A percentile compares a stretch with the other conserved stretches of the same genome.
Evolutionary conservation across 2,797 vertebrate species (phyloP).

Genomic region (Parauchenoglanis punctatus): DNA sequence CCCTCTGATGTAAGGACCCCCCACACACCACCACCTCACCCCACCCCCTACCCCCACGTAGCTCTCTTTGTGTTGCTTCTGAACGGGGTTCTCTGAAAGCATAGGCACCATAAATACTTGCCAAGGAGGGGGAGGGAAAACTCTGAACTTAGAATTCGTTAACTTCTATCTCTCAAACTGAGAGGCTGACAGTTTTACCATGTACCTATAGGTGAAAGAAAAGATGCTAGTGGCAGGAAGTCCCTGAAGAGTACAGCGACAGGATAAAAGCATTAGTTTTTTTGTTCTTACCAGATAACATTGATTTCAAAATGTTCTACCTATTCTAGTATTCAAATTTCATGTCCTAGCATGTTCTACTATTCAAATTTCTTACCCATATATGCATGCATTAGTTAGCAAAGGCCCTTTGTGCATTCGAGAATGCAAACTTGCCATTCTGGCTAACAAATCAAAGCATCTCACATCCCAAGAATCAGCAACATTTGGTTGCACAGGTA

Average conservation of each 20-base stretch:
- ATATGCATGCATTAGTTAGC: background rate
- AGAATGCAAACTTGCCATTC: conserved; percentile 9
- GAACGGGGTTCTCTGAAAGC: conserved; percentile 49
- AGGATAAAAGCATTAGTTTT: background rate
- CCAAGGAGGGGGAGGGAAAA: conserved; percentile 39
- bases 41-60: background rate
- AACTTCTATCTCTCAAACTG: conserved; percentile 17
- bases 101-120: conserved; percentile 55
- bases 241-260: background rate
- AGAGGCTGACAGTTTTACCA: conserved; percentile 9
- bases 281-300: background rate
- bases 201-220: conserved; percentile 14
- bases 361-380: background rate
- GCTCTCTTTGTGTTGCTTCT: conserved; percentile 49
- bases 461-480: background rate
- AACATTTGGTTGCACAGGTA: background rate
- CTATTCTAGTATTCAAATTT: background rate
- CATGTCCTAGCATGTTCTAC: background rate
- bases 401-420: background rate
- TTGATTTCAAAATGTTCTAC: background rate
- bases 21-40: background rate
- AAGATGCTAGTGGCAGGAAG: conserved; percentile 4
- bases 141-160: conserved; percentile 63
- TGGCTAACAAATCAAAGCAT: conserved; percentile 6
- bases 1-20: conserved; percentile 48